Percentiles rank a stretch among this genome's conserved stretches.
phyloP scores from a whole-genome alignment of 1,140 invertebrate genomes.

The Kradibia gibbosae region DNA sequence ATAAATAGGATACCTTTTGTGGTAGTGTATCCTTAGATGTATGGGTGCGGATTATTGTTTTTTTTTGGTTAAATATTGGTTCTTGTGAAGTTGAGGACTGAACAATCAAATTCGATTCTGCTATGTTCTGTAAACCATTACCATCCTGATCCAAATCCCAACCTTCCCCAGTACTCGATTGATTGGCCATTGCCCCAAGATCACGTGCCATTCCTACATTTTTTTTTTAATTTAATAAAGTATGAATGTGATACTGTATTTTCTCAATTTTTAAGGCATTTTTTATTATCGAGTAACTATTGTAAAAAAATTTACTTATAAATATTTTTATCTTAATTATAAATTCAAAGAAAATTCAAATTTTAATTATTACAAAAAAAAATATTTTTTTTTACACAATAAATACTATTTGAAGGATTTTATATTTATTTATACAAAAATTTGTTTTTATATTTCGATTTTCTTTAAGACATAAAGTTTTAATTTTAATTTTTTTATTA shows the following conservation, averaged over 20 bases:
- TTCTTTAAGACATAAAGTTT: too few relatives aligned
- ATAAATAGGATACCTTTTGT: slow-evolving; percentile 66
- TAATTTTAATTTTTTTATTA: too few relatives aligned
- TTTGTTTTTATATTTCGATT: too few relatives aligned
- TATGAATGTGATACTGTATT: slow-evolving; percentile 2
- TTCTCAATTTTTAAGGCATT: slow-evolving; percentile 2
- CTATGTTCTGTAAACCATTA: slow-evolving; percentile 67
- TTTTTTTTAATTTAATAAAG: slow-evolving; percentile 43
- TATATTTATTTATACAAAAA: too few relatives aligned
- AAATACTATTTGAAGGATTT: too few relatives aligned
- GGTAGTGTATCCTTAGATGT: slow-evolving; percentile 68
- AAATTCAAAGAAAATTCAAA: too few relatives aligned
- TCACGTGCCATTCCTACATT: slow-evolving; percentile 73
- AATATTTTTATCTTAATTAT: too few relatives aligned
- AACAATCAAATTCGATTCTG: slow-evolving; percentile 65
- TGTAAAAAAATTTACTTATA: too few relatives aligned
- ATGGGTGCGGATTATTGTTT: slow-evolving; percentile 68
- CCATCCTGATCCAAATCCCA: slow-evolving; percentile 70
- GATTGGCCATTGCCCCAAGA: slow-evolving; percentile 70
- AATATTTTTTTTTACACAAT: too few relatives aligned
- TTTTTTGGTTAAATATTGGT: slow-evolving; percentile 68
- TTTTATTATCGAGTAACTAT: too few relatives aligned
- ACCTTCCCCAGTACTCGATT: slow-evolving; percentile 66
- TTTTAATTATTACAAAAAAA: too few relatives aligned
- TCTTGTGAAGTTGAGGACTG: slow-evolving; percentile 69